Base-by-base conservation (phyloP, 2,888 invertebrate species). In the Chaitophorus viminalis region DNA sequence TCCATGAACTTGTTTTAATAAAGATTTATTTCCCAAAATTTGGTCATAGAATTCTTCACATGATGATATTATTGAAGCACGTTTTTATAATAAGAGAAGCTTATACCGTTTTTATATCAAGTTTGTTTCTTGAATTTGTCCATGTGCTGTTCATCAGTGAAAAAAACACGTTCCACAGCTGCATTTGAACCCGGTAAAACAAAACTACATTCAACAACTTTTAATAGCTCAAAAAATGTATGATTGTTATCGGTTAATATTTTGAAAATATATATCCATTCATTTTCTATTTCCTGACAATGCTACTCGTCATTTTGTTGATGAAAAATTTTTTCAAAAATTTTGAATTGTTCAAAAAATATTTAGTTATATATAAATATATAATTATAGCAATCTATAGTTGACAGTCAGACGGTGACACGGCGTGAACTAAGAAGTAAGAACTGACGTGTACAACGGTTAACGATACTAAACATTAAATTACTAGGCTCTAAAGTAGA, bases 101-200 rank as follows among this genome's bases (percentile, higher is more conserved):
- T 68, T 82, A 68, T 54, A 82, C 81, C 70, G 46, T 70, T 70
- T 70, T 70, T 31, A 68, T 46, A 70, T 82, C 65, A 70, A 82
- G 81, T 82, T 68, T 70, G n/a, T 82, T 82, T 70, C 70, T 82
- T 70, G 81, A 82, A 82, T 82, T 82, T 31, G 39, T 72, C 68
- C 52, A 68, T 1, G 77, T 77, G 31, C 52, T 52, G 52, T 70
- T 72, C 52, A 82, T 70, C 11, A 82, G 31, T 46, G 29, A 70
- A 46, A 79, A 31, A 82, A 31, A 82, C 46, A 29, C 81, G 39
- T 68, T 81, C 81, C 39, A 68, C 68, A 29, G 68, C 36, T 68
- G 68, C 81, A 68, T 70, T 81, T 81, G 68, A 81, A 81, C 68
- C 81, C 39, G 81, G 81, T 18, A 81, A 81, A 79, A 79, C 65